A percentile compares a stretch with the other conserved stretches of the same genome.
Conservation (phyloP, 37 sponge, comb jelly and placozoan genomes). For the Haliclona indistincta region DNA sequence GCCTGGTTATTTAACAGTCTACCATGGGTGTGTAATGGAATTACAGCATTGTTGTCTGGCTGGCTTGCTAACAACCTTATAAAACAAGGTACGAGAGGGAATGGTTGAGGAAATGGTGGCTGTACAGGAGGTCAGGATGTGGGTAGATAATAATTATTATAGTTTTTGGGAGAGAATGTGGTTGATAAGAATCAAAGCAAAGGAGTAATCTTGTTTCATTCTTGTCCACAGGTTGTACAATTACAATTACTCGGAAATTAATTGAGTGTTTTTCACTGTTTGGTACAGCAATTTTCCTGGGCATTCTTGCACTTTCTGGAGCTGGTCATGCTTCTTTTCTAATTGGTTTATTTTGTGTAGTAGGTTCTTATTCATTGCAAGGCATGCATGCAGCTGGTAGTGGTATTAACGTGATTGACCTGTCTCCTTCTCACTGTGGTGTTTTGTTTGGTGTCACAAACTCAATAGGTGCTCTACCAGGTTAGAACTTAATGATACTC, state of each 20-base stretch:
- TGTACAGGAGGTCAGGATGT: too few relatives aligned
- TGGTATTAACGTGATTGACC: slow-evolving; percentile 30
- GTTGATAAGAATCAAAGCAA: too few relatives aligned
- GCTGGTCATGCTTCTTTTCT: not conserved
- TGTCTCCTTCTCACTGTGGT: slow-evolving; percentile 24
- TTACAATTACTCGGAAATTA: slow-evolving; percentile 5
- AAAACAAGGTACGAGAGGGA: slow-evolving; percentile 12
- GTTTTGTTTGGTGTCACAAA: slow-evolving; percentile 26
- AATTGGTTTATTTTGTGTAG: not conserved
- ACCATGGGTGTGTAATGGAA: slow-evolving; percentile 41
- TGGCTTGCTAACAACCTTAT: slow-evolving; percentile 17
- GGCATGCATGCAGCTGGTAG: slow-evolving; percentile 21
- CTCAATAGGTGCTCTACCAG: slow-evolving; percentile 43
- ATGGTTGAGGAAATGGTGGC: too few relatives aligned
- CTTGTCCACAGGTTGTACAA: not conserved
- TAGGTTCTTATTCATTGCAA: not conserved
- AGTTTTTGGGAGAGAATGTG: too few relatives aligned
- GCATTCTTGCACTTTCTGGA: slow-evolving; percentile 10
- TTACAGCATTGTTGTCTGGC: slow-evolving; percentile 8
- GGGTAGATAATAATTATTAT: too few relatives aligned
- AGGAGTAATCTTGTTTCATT: too few relatives aligned
- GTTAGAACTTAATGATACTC: slow-evolving; percentile 6
- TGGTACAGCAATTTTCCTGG: slow-evolving; percentile 21
- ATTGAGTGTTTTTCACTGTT: slow-evolving; percentile 5
- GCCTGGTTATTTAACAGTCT: slow-evolving; percentile 24